A percentile compares a stretch with the other conserved stretches of the same genome.
These are phyloP conservation scores for Capitulum mitella DNA, from an alignment of 2,888 invertebrate genomes.

Conservation along the genomic window DNA sequence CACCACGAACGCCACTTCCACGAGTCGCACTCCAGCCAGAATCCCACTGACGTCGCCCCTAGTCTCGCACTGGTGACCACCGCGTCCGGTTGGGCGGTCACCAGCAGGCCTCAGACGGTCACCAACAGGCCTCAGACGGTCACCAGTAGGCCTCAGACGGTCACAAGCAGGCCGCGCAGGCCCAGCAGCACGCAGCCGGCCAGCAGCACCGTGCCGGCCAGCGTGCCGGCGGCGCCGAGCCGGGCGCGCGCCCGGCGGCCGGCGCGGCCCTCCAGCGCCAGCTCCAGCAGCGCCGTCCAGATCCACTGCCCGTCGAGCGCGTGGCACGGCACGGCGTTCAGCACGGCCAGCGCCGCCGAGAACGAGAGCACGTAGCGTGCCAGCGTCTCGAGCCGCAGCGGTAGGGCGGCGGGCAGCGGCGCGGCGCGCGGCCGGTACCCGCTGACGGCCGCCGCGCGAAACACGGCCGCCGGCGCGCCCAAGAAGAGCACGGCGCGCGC, in stretches of 20 bases:
- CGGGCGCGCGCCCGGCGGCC: conserved; percentile 55
- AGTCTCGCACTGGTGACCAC: not conserved
- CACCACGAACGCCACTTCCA: not conserved
- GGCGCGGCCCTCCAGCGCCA: conserved; percentile 52
- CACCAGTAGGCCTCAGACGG: not conserved
- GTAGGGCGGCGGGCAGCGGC: conserved; percentile 46
- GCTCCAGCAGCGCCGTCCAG: conserved; percentile 53
- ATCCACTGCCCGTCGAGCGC: conserved; percentile 75
- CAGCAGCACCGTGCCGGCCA: conserved; percentile 64
- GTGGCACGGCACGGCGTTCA: conserved; percentile 88
- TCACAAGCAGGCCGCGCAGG: conserved; percentile 40
- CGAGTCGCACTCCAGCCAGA: too few species aligned
- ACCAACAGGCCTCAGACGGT: too few species aligned
- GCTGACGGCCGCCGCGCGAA: conserved; percentile 63
- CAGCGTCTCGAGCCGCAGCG: conserved; percentile 62
- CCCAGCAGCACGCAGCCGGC: conserved; percentile 58
- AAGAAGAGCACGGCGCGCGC: conserved; percentile 65
- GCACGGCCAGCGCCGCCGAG: conserved; percentile 78
- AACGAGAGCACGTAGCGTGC: conserved; percentile 74
- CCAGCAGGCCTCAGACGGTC: not conserved
- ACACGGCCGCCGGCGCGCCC: conserved; percentile 67
- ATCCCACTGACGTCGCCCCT: not conserved
- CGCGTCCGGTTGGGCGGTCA: not conserved
- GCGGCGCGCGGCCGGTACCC: conserved; percentile 64
- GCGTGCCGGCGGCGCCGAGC: conserved; percentile 60